Percentiles rank a stretch among this genome's conserved stretches.
Evolutionary conservation across 2,797 vertebrate genomes (phyloP).

Genomic region (Peromyscus nudipes): DNA sequence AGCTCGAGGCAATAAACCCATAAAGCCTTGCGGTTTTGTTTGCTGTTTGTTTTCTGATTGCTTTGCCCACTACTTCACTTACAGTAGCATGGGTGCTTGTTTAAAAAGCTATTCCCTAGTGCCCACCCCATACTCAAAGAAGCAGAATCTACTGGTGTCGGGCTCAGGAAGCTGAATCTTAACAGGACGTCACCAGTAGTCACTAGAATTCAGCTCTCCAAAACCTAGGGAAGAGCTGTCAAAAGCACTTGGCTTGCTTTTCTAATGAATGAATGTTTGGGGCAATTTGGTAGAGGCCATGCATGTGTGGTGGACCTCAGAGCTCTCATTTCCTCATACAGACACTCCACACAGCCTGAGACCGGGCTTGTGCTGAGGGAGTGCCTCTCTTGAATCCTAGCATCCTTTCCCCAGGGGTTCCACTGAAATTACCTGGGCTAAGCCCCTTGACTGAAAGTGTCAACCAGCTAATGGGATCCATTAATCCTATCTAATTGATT

Average conservation of each 20-base stretch:
- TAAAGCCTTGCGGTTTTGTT: background rate
- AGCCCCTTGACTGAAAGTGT: background rate
- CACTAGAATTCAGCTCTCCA: background rate
- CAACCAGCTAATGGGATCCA: constrained; percentile 25
- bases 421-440: background rate
- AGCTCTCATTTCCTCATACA: background rate
- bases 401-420: background rate
- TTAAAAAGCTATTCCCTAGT: constrained; percentile 11
- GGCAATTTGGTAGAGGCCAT: background rate
- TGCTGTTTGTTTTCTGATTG: background rate
- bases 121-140: background rate
- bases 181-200: background rate
- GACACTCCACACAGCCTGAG: accelerated
- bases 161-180: background rate
- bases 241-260: background rate
- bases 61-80: background rate
- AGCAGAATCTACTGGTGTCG: background rate
- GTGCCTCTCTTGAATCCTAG: background rate
- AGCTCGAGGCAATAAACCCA: background rate
- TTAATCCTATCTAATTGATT: constrained; percentile 29
- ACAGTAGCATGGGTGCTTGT: background rate
- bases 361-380: background rate
- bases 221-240: background rate
- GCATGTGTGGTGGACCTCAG: background rate
- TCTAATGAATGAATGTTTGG: background rate